phyloP scores from a whole-genome alignment of 1,140 invertebrate genomes.

The Theocolax elegans region DNA sequence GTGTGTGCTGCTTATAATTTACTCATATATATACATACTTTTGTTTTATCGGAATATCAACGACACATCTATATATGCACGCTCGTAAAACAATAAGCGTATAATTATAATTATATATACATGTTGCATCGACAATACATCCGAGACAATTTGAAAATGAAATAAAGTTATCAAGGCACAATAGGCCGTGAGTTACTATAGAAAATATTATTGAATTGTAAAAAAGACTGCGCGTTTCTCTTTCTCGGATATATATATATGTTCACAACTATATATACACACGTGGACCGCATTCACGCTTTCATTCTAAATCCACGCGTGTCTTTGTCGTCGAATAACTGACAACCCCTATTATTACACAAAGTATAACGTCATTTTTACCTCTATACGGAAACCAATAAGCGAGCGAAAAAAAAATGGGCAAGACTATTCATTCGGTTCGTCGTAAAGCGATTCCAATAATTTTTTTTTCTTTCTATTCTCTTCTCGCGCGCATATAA shows the following conservation, averaged over 20 bases:
- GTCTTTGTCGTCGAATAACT: neutral
- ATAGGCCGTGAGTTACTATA: too few species aligned
- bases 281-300: neutral
- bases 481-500: neutral
- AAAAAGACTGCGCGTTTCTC: neutral
- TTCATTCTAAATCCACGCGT: neutral
- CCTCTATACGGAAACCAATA: slow-evolving; percentile 4
- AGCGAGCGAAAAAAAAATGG: neutral
- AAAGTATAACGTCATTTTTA: neutral
- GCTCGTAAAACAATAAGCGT: too few species aligned
- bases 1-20: neutral
- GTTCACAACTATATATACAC: too few species aligned
- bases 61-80: too few species aligned
- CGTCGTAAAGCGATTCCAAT: slow-evolving; percentile 11
- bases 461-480: neutral
- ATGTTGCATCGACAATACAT: too few species aligned
- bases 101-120: too few species aligned
- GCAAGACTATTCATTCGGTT: neutral
- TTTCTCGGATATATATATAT: neutral
- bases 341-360: slow-evolving; percentile 1
- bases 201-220: too few species aligned
- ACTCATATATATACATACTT: neutral
- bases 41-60: neutral
- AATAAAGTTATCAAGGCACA: too few species aligned
- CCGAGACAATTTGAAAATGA: too few species aligned